These are phyloP conservation scores for Phortica magna DNA, from an alignment of 2,888 invertebrate species.

Conservation along the genomic window DNA sequence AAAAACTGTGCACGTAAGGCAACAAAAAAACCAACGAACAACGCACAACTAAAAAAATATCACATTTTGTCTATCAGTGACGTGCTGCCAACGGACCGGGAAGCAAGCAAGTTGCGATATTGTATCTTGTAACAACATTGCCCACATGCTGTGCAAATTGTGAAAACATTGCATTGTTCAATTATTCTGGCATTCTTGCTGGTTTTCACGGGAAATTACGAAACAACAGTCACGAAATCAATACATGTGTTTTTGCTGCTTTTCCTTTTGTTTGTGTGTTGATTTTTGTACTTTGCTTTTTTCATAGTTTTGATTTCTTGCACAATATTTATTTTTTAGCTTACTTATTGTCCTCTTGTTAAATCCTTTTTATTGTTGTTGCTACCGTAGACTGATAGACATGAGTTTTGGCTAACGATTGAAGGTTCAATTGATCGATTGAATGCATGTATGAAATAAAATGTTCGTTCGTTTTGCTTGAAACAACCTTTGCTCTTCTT, in stretches of 20 bases:
- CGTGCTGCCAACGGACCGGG: neutral
- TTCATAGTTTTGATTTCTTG: neutral
- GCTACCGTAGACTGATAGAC: neutral
- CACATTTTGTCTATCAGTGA: no score
- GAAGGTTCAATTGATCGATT: neutral
- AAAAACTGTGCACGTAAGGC: neutral
- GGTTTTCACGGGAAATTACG: slow-evolving; percentile 20
- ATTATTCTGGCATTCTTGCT: neutral
- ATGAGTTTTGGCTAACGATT: neutral
- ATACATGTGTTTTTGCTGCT: neutral
- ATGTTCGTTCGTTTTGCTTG: neutral
- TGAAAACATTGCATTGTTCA: slow-evolving; percentile 18
- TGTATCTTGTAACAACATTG: neutral
- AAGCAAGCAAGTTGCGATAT: neutral
- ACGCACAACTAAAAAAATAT: neutral
- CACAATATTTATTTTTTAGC: slow-evolving; percentile 7
- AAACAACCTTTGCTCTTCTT: neutral
- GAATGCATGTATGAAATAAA: neutral
- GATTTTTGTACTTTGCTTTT: neutral
- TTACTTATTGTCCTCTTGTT: neutral
- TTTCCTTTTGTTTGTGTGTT: neutral
- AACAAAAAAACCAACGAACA: neutral
- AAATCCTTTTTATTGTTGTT: slow-evolving; percentile 4
- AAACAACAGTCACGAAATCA: neutral
- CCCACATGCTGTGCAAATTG: slow-evolving; percentile 10